These are phyloP conservation scores for Agriopis marginaria DNA, from an alignment of 2,888 invertebrate species.

Conservation along the genomic window DNA sequence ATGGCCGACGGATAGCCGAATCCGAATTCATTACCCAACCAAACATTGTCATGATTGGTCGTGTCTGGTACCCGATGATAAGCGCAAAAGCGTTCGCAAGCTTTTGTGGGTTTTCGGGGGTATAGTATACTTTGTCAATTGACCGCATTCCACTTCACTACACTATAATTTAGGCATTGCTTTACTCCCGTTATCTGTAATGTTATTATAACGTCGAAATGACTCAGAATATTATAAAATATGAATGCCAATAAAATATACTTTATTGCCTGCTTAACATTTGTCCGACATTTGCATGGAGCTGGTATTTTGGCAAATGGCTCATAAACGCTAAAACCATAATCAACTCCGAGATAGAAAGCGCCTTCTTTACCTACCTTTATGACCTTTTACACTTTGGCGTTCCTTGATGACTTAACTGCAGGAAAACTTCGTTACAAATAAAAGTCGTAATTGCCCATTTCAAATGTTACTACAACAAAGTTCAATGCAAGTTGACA, in stretches of 20 bases:
- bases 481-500: background rate
- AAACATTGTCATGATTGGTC: too few species aligned
- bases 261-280: slow-evolving; percentile 20
- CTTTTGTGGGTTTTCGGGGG: too few species aligned
- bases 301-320: slow-evolving; percentile 24
- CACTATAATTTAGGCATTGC: background rate
- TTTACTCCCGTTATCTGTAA: background rate
- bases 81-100: too few species aligned
- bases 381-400: background rate
- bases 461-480: background rate
- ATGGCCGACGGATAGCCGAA: too few species aligned
- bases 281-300: slow-evolving; percentile 20
- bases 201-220: background rate
- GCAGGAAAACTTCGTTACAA: background rate
- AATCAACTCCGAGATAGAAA: background rate
- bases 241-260: slow-evolving; percentile 9
- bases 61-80: too few species aligned
- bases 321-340: background rate
- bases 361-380: background rate
- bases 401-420: too few species aligned
- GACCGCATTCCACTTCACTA: too few species aligned
- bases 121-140: too few species aligned
- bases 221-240: background rate
- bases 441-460: background rate
- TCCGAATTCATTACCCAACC: too few species aligned